Conservation (phyloP, 92 coral and sea anemone genomes). For the Zoanthus gigantus region DNA sequence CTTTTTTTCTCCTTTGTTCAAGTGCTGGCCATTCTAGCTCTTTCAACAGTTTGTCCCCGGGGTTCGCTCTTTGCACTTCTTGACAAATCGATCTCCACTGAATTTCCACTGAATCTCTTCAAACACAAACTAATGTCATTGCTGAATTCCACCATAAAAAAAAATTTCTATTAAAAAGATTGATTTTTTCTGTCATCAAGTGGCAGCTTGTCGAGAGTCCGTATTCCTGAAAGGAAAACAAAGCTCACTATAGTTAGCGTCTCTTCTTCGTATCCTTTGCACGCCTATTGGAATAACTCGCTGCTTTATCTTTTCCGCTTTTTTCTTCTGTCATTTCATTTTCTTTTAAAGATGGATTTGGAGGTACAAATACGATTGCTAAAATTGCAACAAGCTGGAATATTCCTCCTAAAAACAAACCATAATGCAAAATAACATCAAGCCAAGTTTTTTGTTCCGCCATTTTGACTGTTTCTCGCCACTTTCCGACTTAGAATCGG, state of each 20-base stretch:
- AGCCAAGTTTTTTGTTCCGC: slow-evolving; percentile 55
- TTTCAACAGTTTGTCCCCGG: too few species aligned
- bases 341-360: slow-evolving; percentile 56
- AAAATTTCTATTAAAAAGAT: neutral
- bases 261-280: slow-evolving; percentile 66
- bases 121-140: too few species aligned
- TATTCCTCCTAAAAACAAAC: slow-evolving; percentile 83
- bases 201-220: neutral
- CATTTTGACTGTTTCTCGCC: slow-evolving; percentile 42
- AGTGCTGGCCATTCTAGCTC: too few species aligned
- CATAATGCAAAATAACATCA: slow-evolving; percentile 80
- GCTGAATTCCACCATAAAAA: neutral
- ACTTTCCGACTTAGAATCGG: neutral
- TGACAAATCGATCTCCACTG: too few species aligned
- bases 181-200: neutral
- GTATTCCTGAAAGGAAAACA: neutral
- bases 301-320: slow-evolving; percentile 24
- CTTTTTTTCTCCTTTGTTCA: too few species aligned
- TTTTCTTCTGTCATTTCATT: slow-evolving; percentile 51
- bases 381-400: slow-evolving; percentile 86
- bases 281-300: slow-evolving; percentile 40
- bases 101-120: too few species aligned
- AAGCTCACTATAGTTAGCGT: slow-evolving; percentile 28
- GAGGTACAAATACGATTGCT: slow-evolving; percentile 80
- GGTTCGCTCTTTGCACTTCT: too few species aligned